Conservation (phyloP, 2,797 vertebrate species). For the Argyrosomus regius region DNA sequence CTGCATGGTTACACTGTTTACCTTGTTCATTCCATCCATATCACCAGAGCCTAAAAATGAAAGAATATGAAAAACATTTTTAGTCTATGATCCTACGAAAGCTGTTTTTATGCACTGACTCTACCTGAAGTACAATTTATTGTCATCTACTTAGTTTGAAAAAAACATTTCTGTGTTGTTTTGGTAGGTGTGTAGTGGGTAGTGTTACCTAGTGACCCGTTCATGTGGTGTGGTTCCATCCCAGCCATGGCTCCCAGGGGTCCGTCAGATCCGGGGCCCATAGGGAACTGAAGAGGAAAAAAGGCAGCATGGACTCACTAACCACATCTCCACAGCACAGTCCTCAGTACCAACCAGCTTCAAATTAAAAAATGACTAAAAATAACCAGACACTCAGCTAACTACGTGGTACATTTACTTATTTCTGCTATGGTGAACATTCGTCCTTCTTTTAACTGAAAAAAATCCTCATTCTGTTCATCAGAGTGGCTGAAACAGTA, state of each 20-base stretch:
- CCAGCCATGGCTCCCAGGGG: conserved; percentile 98
- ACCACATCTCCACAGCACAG: conserved; percentile 12
- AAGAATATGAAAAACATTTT: conserved; percentile 24
- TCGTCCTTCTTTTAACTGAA: not conserved
- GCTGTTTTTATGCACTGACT: not conserved
- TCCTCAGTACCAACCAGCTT: not conserved
- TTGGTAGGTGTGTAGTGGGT: not conserved
- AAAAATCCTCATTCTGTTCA: not conserved
- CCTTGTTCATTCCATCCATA: conserved; percentile 99
- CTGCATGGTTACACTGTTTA: conserved; percentile 74
- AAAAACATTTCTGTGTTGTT: conserved; percentile 14
- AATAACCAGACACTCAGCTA: not conserved
- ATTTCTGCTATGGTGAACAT: conserved; percentile 6
- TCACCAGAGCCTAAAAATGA: conserved; percentile 92
- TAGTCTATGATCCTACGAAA: not conserved
- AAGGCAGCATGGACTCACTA: conserved; percentile 35
- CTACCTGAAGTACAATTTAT: not conserved
- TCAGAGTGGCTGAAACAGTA: conserved; percentile 25
- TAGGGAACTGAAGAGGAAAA: conserved; percentile 89
- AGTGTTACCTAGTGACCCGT: conserved; percentile 95
- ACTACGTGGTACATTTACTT: not conserved
- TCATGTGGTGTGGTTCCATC: conserved; percentile 99
- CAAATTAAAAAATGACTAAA: conserved; percentile 13
- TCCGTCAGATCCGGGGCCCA: conserved; percentile 97
- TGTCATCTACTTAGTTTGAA: not conserved